Evolutionary conservation across 2,113 vertebrate species (phyloP), one percentile per base, ranked within the genome.

Genomic region (Chitala chitala): DNA sequence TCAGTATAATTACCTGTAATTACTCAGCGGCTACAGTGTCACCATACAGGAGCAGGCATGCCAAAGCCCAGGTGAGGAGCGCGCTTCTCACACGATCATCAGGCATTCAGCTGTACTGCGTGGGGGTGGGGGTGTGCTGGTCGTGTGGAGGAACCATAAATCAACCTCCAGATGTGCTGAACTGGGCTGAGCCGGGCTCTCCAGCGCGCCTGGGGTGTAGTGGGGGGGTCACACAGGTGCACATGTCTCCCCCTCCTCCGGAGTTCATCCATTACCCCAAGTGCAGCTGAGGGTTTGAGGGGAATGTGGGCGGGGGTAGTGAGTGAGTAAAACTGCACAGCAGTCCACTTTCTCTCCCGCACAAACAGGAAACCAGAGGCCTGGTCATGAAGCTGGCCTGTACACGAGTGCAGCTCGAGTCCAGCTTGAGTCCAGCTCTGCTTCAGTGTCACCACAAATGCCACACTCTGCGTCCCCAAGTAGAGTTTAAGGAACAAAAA

Each of bases 161-260:
- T 72, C 71, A 72, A 44, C 46, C 38, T 48, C 71, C 71, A 61
- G 71, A 72, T 72, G 71, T 59, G 71, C 71, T 72, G 71, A 72
- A 58, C 55, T 46, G 55, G 42, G 40, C 55, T 72, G 31, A 63
- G n/a, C 59, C 15, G 26, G 59, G 31, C 33, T 42, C 54, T 48
- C 71, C 31, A 42, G 54, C 38, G 71, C 10, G 22, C 6, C n/a
- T 44, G 38, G 40, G 7, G 24, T n/a, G 10, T 26, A 8, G 48
- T 51, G 48, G n/a, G 40, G 24, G 71, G 15, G 24, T 26, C 24
- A 61, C 71, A 59, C 71, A 72, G 71, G 71, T 72, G 70, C 38
- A 15, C 38, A 31, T 59, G 29, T 63, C 59, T 8, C 38, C 38
- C 53, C 38, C 64, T 26, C 24, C n/a, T n/a, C n/a, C n/a, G n/a